Evolutionary conservation across 2,113 vertebrate species (phyloP).

Genomic region (Anolis sagrei): DNA sequence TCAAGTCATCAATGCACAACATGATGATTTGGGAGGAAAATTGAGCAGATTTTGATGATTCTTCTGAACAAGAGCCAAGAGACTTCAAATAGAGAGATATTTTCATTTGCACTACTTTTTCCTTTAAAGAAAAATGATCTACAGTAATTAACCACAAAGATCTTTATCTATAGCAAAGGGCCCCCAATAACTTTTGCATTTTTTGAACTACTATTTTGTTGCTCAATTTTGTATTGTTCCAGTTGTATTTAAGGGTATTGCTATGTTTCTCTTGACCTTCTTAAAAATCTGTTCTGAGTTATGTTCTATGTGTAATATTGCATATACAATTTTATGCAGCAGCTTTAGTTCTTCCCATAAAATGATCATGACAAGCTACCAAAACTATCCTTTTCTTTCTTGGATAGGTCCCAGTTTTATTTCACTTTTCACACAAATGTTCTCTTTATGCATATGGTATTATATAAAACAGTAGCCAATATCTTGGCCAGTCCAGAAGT

Average conservation of each 20-base stretch:
- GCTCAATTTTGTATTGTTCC: background rate
- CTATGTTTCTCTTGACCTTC: conserved; percentile 22
- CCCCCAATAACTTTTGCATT: background rate
- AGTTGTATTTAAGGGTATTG: conserved; percentile 35
- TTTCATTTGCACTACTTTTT: background rate
- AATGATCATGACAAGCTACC: conserved; percentile 37
- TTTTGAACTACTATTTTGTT: background rate
- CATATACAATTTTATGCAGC: too few relatives aligned
- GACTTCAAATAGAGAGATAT: too few relatives aligned
- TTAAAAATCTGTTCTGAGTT: conserved; percentile 42
- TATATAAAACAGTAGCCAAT: conserved; percentile 63
- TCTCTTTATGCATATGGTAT: conserved; percentile 53
- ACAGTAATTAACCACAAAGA: background rate
- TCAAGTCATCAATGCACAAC: background rate
- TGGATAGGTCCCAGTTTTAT: conserved; percentile 56
- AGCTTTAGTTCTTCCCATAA: conserved; percentile 44
- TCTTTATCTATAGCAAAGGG: background rate
- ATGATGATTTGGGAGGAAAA: too few relatives aligned
- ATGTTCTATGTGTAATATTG: conserved; percentile 20
- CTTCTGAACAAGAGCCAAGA: background rate
- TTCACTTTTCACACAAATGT: conserved; percentile 45
- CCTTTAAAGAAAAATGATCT: background rate
- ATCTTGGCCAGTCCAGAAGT: conserved; percentile 61
- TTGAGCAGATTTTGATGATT: background rate
- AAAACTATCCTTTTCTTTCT: conserved; percentile 31